Percentiles rank a stretch among this genome's conserved stretches.
Conservation (phyloP, 2,797 vertebrate species). For the Darevskia nairensis region DNA sequence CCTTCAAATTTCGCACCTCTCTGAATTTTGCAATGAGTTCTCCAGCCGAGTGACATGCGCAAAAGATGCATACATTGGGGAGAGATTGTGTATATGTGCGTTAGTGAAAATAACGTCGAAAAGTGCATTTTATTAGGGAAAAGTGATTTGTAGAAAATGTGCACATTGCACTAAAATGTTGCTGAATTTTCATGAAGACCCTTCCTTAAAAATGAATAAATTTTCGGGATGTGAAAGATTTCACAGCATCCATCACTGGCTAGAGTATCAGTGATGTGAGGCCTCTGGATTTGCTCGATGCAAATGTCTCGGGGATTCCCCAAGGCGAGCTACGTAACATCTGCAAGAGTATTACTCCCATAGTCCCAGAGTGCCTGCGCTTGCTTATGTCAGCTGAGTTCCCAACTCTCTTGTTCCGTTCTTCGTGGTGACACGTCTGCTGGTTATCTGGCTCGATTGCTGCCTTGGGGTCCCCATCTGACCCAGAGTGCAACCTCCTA, state of each 20-base stretch:
- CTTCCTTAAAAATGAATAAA: too few relatives aligned
- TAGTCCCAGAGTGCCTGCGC: background rate
- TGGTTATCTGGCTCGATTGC: background rate
- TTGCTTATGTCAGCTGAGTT: background rate
- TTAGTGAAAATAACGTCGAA: too few relatives aligned
- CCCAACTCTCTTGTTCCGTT: background rate
- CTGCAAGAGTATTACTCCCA: background rate
- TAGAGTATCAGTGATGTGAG: background rate
- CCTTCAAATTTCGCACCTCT: too few relatives aligned
- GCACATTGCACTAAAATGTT: too few relatives aligned
- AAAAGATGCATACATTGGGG: too few relatives aligned
- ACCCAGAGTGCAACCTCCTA: constrained; percentile 19
- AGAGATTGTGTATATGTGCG: too few relatives aligned
- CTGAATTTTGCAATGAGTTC: too few relatives aligned
- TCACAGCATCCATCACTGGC: background rate
- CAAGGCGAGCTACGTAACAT: background rate
- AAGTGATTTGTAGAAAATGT: too few relatives aligned
- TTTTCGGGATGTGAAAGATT: too few relatives aligned
- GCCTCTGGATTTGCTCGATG: background rate
- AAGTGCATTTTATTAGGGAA: too few relatives aligned
- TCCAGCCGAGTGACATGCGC: too few relatives aligned
- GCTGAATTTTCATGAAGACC: too few relatives aligned
- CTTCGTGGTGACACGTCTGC: background rate
- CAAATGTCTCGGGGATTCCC: background rate
- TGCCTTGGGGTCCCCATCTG: background rate